Conservation (phyloP, 2,797 vertebrate genomes). For the Takifugu ocellatus region DNA sequence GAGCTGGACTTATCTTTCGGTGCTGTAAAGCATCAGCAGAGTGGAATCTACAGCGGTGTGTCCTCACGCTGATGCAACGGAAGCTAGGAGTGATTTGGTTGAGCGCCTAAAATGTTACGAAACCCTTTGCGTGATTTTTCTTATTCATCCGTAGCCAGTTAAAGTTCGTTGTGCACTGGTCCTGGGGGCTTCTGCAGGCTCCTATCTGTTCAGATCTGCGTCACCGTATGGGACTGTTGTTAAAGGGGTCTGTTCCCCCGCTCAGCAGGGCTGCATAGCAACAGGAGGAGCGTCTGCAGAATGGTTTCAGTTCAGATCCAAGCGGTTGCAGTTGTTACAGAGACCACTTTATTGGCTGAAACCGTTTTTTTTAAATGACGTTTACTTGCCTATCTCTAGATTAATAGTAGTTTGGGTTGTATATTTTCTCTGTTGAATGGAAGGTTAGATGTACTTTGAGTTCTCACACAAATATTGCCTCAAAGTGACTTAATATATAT, state of each 20-base stretch:
- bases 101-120: constrained; percentile 50
- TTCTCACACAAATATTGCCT: constrained; percentile 77
- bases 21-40: constrained; percentile 36
- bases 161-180: constrained; percentile 32
- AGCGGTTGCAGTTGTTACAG: constrained; percentile 42
- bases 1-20: constrained; percentile 51
- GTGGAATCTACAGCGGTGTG: constrained; percentile 28
- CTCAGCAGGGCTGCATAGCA: constrained; percentile 17
- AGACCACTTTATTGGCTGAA: constrained; percentile 64
- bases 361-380: constrained; percentile 47
- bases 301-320: constrained; percentile 28
- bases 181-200: constrained; percentile 30
- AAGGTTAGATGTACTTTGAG: constrained; percentile 59
- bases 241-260: constrained; percentile 32
- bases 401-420: constrained; percentile 61
- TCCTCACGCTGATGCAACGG: constrained; percentile 21
- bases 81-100: constrained; percentile 29
- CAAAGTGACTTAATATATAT: constrained; percentile 66
- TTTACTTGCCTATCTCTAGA: constrained; percentile 70
- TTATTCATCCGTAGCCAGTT: constrained; percentile 44
- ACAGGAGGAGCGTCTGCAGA: constrained; percentile 6
- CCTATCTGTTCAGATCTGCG: constrained; percentile 44
- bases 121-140: constrained; percentile 51
- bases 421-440: constrained; percentile 62
- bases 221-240: neutral